A percentile compares a stretch with the other conserved stretches of the same genome.
Evolutionary conservation across 2,113 vertebrate species (phyloP).

Genomic region (Erinaceus europaeus): DNA sequence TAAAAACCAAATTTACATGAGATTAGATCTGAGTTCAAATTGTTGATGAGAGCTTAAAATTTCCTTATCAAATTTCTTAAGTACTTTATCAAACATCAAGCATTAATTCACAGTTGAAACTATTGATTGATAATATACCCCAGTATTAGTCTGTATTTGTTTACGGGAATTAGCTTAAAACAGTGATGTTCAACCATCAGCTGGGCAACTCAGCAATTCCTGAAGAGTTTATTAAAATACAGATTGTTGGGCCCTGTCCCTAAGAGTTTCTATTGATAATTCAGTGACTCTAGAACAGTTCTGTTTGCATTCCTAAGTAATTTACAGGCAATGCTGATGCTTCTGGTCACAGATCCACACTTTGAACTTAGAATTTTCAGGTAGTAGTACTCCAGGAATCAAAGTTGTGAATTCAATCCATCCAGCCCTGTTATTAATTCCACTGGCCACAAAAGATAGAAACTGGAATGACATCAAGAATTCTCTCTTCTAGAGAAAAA

Average conservation of each 20-base stretch:
- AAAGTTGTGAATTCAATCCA: not conserved
- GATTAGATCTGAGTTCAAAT: not conserved
- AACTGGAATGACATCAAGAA: rapidly evolving
- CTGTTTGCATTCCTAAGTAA: not conserved
- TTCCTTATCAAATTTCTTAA: not conserved
- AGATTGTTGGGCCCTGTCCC: not conserved
- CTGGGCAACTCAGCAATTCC: not conserved
- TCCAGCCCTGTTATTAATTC: too few relatives aligned
- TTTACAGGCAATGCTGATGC: not conserved
- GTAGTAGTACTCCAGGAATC: not conserved
- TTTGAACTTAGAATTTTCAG: not conserved
- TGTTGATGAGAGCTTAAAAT: not conserved
- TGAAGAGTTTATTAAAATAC: not conserved
- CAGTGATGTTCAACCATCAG: too few relatives aligned
- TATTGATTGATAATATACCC: too few relatives aligned
- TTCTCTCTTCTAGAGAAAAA: not conserved
- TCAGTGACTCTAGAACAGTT: not conserved
- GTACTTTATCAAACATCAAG: not conserved
- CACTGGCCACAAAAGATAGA: not conserved
- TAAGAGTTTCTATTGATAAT: not conserved
- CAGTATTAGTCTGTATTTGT: not conserved
- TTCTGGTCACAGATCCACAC: not conserved
- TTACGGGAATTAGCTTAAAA: not conserved
- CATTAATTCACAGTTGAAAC: not conserved
- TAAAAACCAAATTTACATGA: not conserved